These are phyloP conservation scores for Micromesistius poutassou DNA, from an alignment of 2,797 vertebrate species.

Conservation along the genomic window DNA sequence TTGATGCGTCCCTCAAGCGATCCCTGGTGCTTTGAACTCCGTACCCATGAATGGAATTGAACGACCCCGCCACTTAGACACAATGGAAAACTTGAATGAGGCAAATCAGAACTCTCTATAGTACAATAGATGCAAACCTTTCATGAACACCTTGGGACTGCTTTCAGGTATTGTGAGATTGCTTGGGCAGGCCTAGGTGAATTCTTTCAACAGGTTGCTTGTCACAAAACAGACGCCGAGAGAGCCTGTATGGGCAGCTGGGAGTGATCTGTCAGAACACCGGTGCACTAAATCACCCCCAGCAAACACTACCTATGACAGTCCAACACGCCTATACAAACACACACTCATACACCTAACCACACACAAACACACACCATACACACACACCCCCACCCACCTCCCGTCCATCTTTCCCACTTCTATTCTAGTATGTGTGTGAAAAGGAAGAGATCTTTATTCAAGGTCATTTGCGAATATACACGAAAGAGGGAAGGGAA, in stretches of 20 bases:
- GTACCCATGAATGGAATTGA: not conserved
- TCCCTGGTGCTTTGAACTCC: not conserved
- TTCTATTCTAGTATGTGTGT: not conserved
- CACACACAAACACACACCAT: slow-evolving; percentile 1
- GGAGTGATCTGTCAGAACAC: slow-evolving; percentile 48
- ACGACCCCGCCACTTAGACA: not conserved
- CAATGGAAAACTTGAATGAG: not conserved
- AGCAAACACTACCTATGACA: slow-evolving; percentile 45
- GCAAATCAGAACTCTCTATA: not conserved
- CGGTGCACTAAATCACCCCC: slow-evolving; percentile 57
- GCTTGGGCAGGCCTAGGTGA: not conserved
- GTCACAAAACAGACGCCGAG: slow-evolving; percentile 7
- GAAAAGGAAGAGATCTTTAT: not conserved
- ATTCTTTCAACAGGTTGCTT: slow-evolving; percentile 4
- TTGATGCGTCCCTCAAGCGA: too few species aligned
- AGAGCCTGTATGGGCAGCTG: slow-evolving; percentile 40
- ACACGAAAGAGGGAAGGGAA: not conserved
- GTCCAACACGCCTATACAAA: slow-evolving; percentile 52
- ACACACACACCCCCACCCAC: too few species aligned
- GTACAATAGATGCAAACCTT: too few species aligned
- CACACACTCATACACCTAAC: slow-evolving; percentile 29
- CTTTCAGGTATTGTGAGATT: not conserved
- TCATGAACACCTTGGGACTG: not conserved
- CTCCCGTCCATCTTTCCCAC: not conserved
- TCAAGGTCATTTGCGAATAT: not conserved